Base-by-base conservation (phyloP, 2,888 invertebrate species). In the Morpho helenor region DNA sequence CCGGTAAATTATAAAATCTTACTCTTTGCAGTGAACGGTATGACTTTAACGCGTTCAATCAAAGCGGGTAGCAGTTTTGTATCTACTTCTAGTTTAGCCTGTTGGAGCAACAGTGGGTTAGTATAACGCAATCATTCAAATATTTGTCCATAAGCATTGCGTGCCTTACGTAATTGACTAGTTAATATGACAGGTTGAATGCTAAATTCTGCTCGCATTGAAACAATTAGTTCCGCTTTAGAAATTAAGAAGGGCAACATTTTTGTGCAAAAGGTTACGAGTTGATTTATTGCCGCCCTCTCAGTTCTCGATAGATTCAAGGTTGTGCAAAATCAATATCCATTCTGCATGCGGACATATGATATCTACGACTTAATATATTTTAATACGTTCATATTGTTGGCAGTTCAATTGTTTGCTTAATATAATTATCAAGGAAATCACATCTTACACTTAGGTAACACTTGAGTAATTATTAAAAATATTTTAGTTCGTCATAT, bases 191-290 rank as follows among this genome's bases (percentile, higher is more conserved):
- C 80, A 82, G 79, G 62, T 68, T 60, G 66, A 73, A 76, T 77
- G 73, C 54, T 72, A 74, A 80, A 76, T 73, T 78, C 66, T 71
- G 69, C 68, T 72, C 67, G 70, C 70, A 67, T 68, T 68, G 46
- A 49, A 62, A 76, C 77, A 80, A 82, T 85, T 80, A 78, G 86
- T 87, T 86, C 80, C 82, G 84, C 80, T 71, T 82, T 79, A 71
- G 72, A 76, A 79, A 77, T 76, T 79, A 85, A 82, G 77, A 82
- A 84, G 87, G 82, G 82, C 84, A 74, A 68, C 49, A 62, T 69
- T 66, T 67, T 67, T 70, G 67, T 70, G 65, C 66, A 79, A 79
- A 82, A 81, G 76, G 76, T 75, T 72, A 75, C 66, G 65, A 69
- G 69, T 62, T 63, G 67, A 75, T 71, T 71, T 69, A 68, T 64